Evolutionary conservation across 2,888 invertebrate species (phyloP), one percentile per base, ranked within the genome.

Genomic region (Agonopterix heracliana): DNA sequence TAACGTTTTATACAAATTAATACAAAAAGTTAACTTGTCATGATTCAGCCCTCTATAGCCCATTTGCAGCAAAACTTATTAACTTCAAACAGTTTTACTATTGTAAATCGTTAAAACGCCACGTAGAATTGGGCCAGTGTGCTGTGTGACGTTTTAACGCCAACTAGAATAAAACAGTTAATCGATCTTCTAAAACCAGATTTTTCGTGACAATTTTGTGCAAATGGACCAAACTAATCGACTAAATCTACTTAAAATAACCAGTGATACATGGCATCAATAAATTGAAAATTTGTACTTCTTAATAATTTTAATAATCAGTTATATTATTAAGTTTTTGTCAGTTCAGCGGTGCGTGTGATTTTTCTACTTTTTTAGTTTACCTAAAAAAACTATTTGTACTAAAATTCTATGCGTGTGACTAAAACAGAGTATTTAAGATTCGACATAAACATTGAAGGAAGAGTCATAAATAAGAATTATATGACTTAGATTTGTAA

Each of bases 211-310:
- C 26, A 26, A 7, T 26, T 26, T 26, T 26, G 26, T 26, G 26
- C 26, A 26, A 26, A 26, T 26, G 26, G 26, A 26, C 5, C 26
- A 26, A 26, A 26, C 26, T 26, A 26, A 26, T 26, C 26, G 7
- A 38, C 38, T 38, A 38, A 2, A 36, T 36, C 35, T 46, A 47
- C 46, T 47, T 55, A 52, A 45, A 47, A 42, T 53, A 45, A 53
- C 57, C 49, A 63, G 63, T 71, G 69, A 71, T 69, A 71, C 75
- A 82, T 82, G 81, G 82, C 82, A 81, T 75, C 74, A 63, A 62
- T 46, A 63, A 52, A 59, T 65, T 63, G 68, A 68, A 53, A 66
- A 68, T 81, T 81, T 80, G 80, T 81, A 81, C 81, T 80, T 70
- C 60, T 60, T 26, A 13, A 66, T 62, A 63, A 57, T 61, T 55